phyloP scores from a whole-genome alignment of 23 tunicate species.

The Trididemnum clinides region DNA sequence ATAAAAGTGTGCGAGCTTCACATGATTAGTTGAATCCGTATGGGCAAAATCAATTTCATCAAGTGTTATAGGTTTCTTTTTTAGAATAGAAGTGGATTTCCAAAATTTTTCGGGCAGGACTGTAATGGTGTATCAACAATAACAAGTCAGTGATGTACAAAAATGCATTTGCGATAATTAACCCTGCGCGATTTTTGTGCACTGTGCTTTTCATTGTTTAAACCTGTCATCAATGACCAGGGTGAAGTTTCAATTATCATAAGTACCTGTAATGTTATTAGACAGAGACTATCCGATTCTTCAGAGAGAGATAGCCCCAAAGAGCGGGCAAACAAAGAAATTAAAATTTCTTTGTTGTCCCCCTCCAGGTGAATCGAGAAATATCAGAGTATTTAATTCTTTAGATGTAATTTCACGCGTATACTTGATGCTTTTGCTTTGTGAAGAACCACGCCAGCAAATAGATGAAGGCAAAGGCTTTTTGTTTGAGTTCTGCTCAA shows the following conservation, averaged over 20 bases:
- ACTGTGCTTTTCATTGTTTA: constrained; percentile 11
- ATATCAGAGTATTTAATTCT: background rate
- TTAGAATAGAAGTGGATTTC: background rate
- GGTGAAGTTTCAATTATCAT: background rate
- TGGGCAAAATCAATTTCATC: background rate
- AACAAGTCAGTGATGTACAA: background rate
- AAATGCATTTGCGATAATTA: background rate
- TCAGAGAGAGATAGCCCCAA: background rate
- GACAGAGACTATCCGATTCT: background rate
- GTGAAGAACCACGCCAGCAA: background rate
- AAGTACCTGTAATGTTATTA: too few species aligned
- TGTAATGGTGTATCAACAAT: background rate
- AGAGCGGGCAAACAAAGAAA: background rate
- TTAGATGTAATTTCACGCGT: background rate
- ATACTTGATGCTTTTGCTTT: background rate
- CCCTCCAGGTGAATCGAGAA: background rate
- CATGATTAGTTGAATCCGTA: background rate
- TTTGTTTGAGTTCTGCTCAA: constrained; percentile 1
- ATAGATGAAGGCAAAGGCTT: background rate
- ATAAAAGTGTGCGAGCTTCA: background rate
- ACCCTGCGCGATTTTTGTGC: background rate
- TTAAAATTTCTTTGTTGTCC: background rate
- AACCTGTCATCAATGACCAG: background rate
- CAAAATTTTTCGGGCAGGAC: background rate
- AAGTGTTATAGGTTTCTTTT: background rate